Conservation (phyloP, 2,888 invertebrate genomes). For the Sepiola atlantica region DNA sequence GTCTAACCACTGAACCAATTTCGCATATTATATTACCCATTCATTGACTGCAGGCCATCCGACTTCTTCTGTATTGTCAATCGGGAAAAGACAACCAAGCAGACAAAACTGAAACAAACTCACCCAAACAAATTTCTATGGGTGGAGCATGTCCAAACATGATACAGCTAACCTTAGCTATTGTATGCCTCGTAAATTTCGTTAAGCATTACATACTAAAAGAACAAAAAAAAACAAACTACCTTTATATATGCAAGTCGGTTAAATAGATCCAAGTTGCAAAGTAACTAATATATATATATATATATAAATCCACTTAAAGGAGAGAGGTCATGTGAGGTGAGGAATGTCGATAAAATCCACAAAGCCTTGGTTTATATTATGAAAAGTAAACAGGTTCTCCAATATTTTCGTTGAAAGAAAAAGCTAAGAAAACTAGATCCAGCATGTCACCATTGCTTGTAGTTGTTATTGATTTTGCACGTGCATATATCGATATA, state of each 20-base stretch:
- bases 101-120: not conserved
- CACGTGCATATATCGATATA: too few species aligned
- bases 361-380: not conserved
- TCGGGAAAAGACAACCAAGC: not conserved
- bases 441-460: not conserved
- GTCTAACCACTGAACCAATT: too few species aligned
- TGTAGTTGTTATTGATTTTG: not conserved
- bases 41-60: not conserved
- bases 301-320: not conserved
- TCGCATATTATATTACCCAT: not conserved
- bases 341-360: not conserved
- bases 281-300: not conserved
- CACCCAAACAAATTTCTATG: not conserved
- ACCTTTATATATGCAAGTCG: not conserved
- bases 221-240: not conserved
- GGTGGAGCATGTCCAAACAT: not conserved
- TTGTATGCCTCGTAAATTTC: not conserved
- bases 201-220: not conserved
- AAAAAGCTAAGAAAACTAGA: not conserved
- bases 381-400: not conserved
- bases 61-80: not conserved
- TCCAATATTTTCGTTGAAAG: not conserved
- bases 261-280: not conserved
- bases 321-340: not conserved
- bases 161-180: not conserved